A percentile compares a stretch with the other conserved stretches of the same genome.
These are phyloP conservation scores for Trichonephila clavipes DNA, from an alignment of 1,140 invertebrate genomes.

Conservation along the genomic window DNA sequence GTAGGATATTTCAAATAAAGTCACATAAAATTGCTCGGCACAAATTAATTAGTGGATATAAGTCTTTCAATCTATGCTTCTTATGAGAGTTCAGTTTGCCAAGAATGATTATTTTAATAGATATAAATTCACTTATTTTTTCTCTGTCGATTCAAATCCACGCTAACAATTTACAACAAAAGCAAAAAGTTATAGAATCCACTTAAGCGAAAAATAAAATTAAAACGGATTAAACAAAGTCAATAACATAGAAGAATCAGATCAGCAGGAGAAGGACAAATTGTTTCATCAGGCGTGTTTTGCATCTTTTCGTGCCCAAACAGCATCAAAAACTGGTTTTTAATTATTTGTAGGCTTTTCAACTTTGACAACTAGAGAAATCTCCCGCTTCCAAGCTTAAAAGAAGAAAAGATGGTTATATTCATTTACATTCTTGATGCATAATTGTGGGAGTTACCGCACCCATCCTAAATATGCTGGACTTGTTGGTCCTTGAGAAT, in stretches of 20 bases:
- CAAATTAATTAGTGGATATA: no score
- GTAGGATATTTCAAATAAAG: no score
- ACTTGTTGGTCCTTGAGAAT: not conserved
- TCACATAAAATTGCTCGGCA: no score
- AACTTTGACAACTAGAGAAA: not conserved
- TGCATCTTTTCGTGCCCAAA: not conserved
- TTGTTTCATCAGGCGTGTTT: not conserved
- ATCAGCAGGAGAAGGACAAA: not conserved
- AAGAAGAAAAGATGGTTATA: not conserved
- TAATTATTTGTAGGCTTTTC: not conserved
- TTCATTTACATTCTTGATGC: not conserved
- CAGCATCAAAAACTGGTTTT: not conserved
- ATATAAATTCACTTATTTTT: no score
- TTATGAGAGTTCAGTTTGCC: no score
- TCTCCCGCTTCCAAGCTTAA: not conserved
- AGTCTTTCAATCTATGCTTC: no score
- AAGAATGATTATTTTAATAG: no score
- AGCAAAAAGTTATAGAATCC: no score
- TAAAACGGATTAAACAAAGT: no score
- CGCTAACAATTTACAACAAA: no score
- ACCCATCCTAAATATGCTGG: not conserved
- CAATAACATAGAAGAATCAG: not conserved
- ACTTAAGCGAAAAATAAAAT: no score
- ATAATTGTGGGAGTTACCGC: conserved; percentile 7
- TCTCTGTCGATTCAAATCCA: no score